These are phyloP conservation scores for Poecilobothrus nobilitatus DNA, from an alignment of 2,888 invertebrate species.

Conservation along the genomic window DNA sequence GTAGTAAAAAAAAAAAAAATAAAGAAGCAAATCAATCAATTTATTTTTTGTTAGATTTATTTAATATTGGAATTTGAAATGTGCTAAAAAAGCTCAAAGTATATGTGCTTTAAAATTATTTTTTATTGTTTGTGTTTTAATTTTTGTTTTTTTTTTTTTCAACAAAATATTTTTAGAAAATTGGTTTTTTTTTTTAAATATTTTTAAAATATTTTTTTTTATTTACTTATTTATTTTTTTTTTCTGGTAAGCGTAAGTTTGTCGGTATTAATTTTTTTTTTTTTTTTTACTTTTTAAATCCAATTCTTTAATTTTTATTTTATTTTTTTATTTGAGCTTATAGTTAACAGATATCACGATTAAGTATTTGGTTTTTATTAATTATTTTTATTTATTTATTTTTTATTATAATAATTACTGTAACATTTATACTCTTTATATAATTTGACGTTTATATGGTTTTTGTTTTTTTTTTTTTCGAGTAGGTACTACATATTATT, in stretches of 20 bases:
- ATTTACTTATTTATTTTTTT: neutral
- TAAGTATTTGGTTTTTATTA: neutral
- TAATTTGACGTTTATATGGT: neutral
- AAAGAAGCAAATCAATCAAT: no score
- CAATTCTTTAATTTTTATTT: neutral
- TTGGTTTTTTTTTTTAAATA: neutral
- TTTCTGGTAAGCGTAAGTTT: neutral
- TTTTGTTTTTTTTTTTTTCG: neutral
- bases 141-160: no score
- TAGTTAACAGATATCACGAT: conserved; percentile 4
- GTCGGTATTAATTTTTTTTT: no score
- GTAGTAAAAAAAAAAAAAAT: no score
- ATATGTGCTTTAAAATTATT: neutral
- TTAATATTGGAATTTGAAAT: neutral
- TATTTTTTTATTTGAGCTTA: neutral
- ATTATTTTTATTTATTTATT: neutral
- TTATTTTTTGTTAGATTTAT: no score
- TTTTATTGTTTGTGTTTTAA: neutral
- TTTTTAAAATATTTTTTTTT: neutral
- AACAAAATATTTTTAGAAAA: neutral
- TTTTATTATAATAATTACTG: neutral
- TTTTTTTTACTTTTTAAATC: neutral
- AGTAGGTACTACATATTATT: neutral
- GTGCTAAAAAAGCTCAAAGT: neutral
- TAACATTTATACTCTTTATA: neutral